phyloP scores from a whole-genome alignment of 92 coral and sea anemone species.

The Plumapathes pennacea region DNA sequence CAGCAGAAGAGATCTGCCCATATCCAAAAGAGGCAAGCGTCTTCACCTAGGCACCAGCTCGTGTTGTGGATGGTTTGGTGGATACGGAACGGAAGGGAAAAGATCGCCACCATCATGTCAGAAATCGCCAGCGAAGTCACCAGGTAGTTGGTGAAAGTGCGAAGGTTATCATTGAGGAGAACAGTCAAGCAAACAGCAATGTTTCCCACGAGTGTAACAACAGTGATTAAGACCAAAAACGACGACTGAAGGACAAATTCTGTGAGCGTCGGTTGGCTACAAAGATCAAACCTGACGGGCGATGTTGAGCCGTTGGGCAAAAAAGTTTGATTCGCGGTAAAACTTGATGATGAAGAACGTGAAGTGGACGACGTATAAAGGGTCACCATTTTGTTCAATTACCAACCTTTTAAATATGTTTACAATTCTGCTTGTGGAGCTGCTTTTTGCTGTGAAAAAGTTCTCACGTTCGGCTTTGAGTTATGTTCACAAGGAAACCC shows the following conservation, averaged over 20 bases:
- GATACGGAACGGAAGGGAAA: constrained; percentile 70
- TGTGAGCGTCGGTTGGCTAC: too few relatives aligned
- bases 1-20: constrained; percentile 70
- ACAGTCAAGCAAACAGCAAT: constrained; percentile 64
- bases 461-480: too few relatives aligned
- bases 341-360: too few relatives aligned
- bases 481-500: too few relatives aligned
- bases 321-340: too few relatives aligned
- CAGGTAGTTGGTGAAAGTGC: constrained; percentile 66
- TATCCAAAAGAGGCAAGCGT: constrained; percentile 63
- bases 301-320: too few relatives aligned
- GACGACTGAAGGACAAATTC: constrained; percentile 60
- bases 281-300: too few relatives aligned
- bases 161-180: constrained; percentile 57
- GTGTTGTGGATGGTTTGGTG: constrained; percentile 66
- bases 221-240: constrained; percentile 48
- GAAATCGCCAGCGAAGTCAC: constrained; percentile 76
- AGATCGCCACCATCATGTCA: constrained; percentile 67
- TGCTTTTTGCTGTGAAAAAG: too few relatives aligned
- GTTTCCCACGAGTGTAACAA: constrained; percentile 69
- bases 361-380: too few relatives aligned
- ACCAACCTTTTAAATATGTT: too few relatives aligned
- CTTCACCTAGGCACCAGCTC: constrained; percentile 63
- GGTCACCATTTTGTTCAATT: too few relatives aligned
- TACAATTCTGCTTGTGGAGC: too few relatives aligned